Evolutionary conservation across 1,140 invertebrate species (phyloP).

Genomic region (Monomorium pharaonis): DNA sequence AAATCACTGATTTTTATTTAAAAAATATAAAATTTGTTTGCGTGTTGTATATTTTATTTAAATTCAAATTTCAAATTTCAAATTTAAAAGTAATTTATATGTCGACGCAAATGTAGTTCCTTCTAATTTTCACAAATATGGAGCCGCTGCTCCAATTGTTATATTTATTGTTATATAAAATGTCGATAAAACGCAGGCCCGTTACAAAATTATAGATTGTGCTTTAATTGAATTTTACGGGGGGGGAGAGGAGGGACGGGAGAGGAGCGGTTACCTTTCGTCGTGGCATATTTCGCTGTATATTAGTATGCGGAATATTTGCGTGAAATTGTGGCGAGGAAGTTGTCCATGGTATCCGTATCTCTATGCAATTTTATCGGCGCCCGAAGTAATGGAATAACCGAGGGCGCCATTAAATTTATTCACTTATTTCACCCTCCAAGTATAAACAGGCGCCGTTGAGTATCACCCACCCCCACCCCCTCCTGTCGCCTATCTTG

Average conservation of each 20-base stretch:
- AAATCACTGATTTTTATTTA: neutral
- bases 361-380: conserved; percentile 49
- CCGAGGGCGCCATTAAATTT: conserved; percentile 73
- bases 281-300: conserved; percentile 8
- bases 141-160: neutral
- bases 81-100: conserved; percentile 5
- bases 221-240: conserved; percentile 44
- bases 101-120: neutral
- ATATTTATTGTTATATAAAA: neutral
- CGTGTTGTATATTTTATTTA: neutral
- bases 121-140: neutral
- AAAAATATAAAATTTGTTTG: conserved; percentile 15
- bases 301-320: conserved; percentile 47
- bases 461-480: neutral
- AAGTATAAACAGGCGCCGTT: conserved; percentile 52
- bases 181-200: neutral
- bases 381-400: conserved; percentile 49
- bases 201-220: conserved; percentile 36
- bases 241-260: too few relatives aligned
- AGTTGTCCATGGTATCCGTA: conserved; percentile 37
- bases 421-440: conserved; percentile 70
- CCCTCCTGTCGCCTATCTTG: neutral
- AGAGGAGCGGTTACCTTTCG: neutral
- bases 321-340: conserved; percentile 13
- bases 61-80: conserved; percentile 9